phyloP scores from a whole-genome alignment of 2,113 vertebrate genomes.

The Picathartes gymnocephalus region DNA sequence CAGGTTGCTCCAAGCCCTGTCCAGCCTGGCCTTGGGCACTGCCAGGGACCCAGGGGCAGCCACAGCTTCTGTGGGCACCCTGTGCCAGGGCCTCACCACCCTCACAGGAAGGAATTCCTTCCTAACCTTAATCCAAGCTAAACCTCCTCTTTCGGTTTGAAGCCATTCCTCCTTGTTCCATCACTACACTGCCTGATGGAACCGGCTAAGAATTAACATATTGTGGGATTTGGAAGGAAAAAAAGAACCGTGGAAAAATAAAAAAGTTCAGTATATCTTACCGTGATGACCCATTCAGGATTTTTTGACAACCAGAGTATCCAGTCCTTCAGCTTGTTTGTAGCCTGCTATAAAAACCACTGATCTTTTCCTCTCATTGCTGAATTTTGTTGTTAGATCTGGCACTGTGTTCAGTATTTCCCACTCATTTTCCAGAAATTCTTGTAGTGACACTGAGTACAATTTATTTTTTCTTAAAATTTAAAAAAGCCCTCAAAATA shows the following conservation, averaged over 20 bases:
- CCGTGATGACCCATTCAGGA: background rate
- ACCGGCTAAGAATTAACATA: background rate
- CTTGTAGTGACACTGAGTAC: background rate
- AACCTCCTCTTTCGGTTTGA: background rate
- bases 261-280: background rate
- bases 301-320: background rate
- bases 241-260: background rate
- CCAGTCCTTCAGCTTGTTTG: constrained; percentile 33
- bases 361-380: constrained; percentile 29
- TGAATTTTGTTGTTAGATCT: constrained; percentile 22
- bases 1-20: fast-evolving
- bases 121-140: background rate
- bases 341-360: constrained; percentile 39
- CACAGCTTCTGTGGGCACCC: background rate
- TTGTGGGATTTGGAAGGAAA: background rate
- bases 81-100: background rate
- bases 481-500: background rate
- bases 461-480: background rate
- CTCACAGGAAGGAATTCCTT: background rate
- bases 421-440: constrained; percentile 35
- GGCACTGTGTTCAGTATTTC: constrained; percentile 22
- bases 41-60: background rate
- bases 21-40: fast-evolving
- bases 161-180: background rate
- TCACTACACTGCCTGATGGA: background rate